phyloP scores from a whole-genome alignment of 2,888 invertebrate species.

The Strigamia transsilvanica region DNA sequence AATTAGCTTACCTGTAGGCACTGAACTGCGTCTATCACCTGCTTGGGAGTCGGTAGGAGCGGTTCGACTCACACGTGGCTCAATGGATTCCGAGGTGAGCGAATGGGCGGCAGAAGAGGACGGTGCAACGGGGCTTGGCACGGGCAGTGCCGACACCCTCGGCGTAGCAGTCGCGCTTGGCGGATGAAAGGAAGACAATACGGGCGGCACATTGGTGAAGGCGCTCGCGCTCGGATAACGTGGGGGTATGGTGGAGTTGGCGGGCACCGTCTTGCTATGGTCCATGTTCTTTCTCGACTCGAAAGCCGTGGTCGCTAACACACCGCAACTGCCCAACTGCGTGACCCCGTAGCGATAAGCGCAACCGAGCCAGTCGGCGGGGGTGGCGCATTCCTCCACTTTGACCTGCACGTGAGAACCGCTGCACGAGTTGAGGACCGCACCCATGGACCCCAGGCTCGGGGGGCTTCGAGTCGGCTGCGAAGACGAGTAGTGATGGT shows the following conservation, averaged over 20 bases:
- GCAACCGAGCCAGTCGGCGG: constrained; percentile 46
- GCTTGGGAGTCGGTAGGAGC: neutral
- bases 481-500: constrained; percentile 4
- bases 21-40: constrained; percentile 26
- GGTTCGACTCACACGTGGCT: no score
- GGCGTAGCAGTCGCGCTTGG: neutral
- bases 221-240: constrained; percentile 57
- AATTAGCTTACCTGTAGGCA: constrained; percentile 29
- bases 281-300: constrained; percentile 18
- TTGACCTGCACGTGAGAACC: constrained; percentile 51
- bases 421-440: neutral
- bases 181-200: constrained; percentile 26
- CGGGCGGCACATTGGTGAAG: constrained; percentile 56
- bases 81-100: neutral
- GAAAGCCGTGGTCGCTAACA: constrained; percentile 31
- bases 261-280: no score
- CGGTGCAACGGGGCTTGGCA: neutral
- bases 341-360: constrained; percentile 52
- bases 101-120: neutral
- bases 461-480: neutral
- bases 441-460: neutral
- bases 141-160: neutral
- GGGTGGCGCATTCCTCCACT: constrained; percentile 50
- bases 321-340: constrained; percentile 49
- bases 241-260: neutral